A percentile compares a stretch with the other conserved stretches of the same genome.
Evolutionary conservation across 2,797 vertebrate genomes (phyloP).

Genomic region (Enteromius trimaculatus): DNA sequence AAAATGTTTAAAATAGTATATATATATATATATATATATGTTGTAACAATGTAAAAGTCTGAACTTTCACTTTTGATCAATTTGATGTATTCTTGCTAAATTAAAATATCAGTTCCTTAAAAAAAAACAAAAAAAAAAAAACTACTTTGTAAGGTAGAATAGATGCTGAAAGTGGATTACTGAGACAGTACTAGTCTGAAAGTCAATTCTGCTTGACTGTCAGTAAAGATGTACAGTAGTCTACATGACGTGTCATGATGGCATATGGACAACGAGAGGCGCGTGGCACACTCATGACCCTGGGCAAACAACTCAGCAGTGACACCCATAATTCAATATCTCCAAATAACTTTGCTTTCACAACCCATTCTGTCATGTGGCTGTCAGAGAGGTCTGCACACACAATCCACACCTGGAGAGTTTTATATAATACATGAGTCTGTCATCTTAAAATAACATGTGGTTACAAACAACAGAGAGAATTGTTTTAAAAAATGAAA

Average conservation of each 20-base stretch:
- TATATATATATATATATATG: too few species aligned
- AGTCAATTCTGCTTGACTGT: constrained; percentile 1
- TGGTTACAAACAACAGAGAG: neutral
- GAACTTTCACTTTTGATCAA: neutral
- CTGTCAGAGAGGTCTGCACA: constrained; percentile 6
- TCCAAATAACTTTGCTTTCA: constrained; percentile 26
- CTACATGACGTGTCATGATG: constrained; percentile 45
- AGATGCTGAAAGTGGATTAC: neutral
- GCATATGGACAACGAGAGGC: constrained; percentile 81
- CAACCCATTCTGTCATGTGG: neutral
- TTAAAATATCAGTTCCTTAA: neutral
- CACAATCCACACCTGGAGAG: neutral
- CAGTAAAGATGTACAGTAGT: constrained; percentile 44
- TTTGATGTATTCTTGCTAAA: neutral
- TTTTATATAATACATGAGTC: neutral
- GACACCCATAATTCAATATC: constrained; percentile 49
- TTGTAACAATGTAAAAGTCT: neutral
- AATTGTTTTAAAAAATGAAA: too few species aligned
- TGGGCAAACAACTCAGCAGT: constrained; percentile 58
- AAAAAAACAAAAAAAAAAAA: neutral
- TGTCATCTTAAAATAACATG: neutral
- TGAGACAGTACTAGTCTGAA: neutral
- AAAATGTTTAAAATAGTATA: neutral
- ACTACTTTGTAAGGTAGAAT: neutral
- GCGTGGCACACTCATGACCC: constrained; percentile 56